phyloP scores from a whole-genome alignment of 2,888 invertebrate species.

The Meta bourneti region DNA sequence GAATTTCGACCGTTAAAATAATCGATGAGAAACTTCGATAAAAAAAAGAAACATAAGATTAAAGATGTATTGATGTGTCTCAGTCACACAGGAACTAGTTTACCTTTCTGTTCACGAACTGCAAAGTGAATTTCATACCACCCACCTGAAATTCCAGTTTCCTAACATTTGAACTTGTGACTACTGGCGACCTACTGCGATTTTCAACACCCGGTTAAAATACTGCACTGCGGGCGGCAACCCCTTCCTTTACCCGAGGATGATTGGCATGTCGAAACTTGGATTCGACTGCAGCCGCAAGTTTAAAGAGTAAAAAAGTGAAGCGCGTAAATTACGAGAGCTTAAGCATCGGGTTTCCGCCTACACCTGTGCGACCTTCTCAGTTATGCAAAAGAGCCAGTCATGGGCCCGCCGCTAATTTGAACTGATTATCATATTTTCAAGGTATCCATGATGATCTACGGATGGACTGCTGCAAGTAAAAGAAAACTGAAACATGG shows the following conservation, averaged over 20 bases:
- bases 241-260: not conserved
- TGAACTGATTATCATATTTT: not conserved
- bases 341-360: not conserved
- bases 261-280: not conserved
- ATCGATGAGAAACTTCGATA: too few species aligned
- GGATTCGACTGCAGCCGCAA: not conserved
- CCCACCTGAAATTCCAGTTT: not conserved
- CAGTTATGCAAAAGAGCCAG: not conserved
- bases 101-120: too few species aligned
- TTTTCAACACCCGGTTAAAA: too few species aligned
- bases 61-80: too few species aligned
- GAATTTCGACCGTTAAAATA: too few species aligned
- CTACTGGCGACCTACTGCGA: not conserved
- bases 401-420: not conserved
- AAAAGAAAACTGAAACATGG: not conserved
- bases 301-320: not conserved
- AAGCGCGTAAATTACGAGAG: not conserved
- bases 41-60: too few species aligned
- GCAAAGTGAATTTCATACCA: not conserved
- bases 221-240: not conserved
- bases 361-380: not conserved
- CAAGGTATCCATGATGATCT: not conserved
- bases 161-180: not conserved
- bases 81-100: too few species aligned
- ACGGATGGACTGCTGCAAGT: not conserved